Evolutionary conservation across 2,113 vertebrate species (phyloP).

Genomic region (Microtus pennsylvanicus): DNA sequence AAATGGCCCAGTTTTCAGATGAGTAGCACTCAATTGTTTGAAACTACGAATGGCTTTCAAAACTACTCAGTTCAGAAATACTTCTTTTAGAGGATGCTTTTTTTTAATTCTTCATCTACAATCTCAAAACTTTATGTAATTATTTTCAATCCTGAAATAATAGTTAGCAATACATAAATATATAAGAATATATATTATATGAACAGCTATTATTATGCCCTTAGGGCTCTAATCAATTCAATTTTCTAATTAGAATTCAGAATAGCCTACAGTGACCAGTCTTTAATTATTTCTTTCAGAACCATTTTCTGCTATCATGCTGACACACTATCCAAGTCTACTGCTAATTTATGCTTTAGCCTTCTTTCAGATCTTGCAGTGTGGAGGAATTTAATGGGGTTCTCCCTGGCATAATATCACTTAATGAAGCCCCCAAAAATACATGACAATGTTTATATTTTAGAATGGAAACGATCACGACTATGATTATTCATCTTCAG

Average conservation of each 20-base stretch:
- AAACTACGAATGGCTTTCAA: background rate
- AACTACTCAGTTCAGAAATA: constrained; percentile 7
- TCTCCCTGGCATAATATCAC: background rate
- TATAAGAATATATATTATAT: background rate
- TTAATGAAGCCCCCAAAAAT: constrained; percentile 36
- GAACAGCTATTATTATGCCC: background rate
- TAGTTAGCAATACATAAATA: background rate
- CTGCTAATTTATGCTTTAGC: constrained; percentile 19
- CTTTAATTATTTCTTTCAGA: background rate
- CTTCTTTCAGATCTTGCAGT: constrained; percentile 27
- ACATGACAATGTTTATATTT: constrained; percentile 19
- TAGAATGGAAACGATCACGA: background rate
- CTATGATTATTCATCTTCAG: constrained; percentile 1
- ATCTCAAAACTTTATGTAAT: background rate
- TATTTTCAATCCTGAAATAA: background rate
- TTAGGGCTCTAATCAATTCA: background rate
- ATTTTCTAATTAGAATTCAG: constrained; percentile 6
- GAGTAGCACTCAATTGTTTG: background rate
- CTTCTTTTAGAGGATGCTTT: background rate
- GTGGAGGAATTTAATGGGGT: background rate
- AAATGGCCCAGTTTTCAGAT: background rate
- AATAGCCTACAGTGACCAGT: background rate
- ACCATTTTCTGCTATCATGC: background rate
- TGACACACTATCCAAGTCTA: background rate
- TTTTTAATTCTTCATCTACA: background rate